A percentile compares a stretch with the other conserved stretches of the same genome.
Conservation (phyloP, 2,888 invertebrate genomes). For the Stegophylla sp. region DNA sequence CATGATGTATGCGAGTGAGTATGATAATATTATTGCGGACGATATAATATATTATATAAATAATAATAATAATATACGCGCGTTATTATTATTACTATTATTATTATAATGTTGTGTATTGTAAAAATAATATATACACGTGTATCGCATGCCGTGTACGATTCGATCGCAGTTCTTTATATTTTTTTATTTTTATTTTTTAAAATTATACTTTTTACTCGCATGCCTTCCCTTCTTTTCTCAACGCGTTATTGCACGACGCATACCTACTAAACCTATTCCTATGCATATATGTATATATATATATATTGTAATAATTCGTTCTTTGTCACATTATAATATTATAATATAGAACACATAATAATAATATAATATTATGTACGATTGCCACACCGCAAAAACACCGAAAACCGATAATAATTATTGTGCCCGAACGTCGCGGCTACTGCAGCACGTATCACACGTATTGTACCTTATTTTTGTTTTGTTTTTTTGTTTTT, state of each 20-base stretch:
- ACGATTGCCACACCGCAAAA: slow-evolving; percentile 23
- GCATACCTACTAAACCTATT: not conserved
- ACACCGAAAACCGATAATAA: slow-evolving; percentile 10
- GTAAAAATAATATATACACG: not conserved
- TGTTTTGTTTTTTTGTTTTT: not conserved
- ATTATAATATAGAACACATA: too few species aligned
- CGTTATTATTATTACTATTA: not conserved
- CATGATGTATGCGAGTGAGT: too few species aligned
- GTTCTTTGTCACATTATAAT: too few species aligned
- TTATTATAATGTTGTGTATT: not conserved
- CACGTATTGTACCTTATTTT: not conserved
- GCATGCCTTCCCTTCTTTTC: not conserved
- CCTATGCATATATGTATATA: not conserved
- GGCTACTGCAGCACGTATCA: slow-evolving; percentile 10
- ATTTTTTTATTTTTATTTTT: not conserved
- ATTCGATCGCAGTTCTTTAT: not conserved
- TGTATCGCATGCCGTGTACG: not conserved
- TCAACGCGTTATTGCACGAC: not conserved
- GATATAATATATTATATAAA: not conserved
- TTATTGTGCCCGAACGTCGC: not conserved
- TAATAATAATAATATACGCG: not conserved
- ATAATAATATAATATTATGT: not conserved
- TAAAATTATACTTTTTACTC: not conserved
- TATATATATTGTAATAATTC: too few species aligned
- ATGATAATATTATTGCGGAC: too few species aligned